Evolutionary conservation across 2,797 vertebrate species (phyloP).

Genomic region (Molossus alvarezi): DNA sequence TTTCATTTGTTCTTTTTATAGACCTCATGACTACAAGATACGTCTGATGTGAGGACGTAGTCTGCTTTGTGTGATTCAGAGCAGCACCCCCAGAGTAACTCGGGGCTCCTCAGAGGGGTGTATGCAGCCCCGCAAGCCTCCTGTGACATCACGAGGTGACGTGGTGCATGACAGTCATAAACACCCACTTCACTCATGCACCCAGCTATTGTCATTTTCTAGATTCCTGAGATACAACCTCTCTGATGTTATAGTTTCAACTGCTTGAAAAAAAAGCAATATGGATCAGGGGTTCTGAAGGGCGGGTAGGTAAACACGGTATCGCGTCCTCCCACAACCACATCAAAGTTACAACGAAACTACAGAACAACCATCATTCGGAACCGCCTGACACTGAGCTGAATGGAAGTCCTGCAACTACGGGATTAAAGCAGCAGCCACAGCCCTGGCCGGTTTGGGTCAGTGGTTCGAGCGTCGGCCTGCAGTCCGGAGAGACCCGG

Average conservation of each 20-base stretch:
- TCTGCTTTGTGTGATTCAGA: neutral
- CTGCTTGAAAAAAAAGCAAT: neutral
- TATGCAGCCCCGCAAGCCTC: neutral
- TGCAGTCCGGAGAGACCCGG: too few species aligned
- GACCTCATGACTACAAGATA: neutral
- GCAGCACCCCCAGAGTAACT: neutral
- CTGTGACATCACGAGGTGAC: neutral
- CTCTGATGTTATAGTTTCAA: neutral
- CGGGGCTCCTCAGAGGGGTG: too few species aligned
- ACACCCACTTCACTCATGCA: neutral
- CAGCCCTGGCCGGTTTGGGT: too few species aligned
- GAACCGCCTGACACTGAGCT: too few species aligned
- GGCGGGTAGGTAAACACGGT: too few species aligned
- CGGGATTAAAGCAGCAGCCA: too few species aligned
- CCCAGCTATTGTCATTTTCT: neutral
- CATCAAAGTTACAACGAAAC: too few species aligned
- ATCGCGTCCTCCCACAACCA: too few species aligned
- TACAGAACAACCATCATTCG: too few species aligned
- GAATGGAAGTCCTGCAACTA: too few species aligned
- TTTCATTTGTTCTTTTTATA: constrained; percentile 27
- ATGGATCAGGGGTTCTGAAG: too few species aligned
- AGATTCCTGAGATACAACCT: neutral
- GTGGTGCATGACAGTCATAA: neutral
- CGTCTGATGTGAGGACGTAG: neutral
- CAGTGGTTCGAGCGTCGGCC: too few species aligned